These are phyloP conservation scores for Strigamia transsilvanica DNA, from an alignment of 2,888 invertebrate genomes.

Conservation along the genomic window DNA sequence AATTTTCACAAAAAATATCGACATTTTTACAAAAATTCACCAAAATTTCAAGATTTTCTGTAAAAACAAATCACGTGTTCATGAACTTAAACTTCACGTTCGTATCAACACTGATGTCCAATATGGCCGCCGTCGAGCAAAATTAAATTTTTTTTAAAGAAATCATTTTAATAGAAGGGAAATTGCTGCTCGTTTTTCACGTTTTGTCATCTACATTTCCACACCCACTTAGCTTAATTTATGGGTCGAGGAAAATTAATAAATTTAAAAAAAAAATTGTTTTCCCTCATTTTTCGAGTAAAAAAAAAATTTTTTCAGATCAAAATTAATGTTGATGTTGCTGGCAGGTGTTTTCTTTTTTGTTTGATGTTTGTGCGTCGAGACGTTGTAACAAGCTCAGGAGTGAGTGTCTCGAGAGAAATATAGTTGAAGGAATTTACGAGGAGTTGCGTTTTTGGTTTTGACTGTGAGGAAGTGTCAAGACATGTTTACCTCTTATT, in stretches of 20 bases:
- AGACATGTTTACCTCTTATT: neutral
- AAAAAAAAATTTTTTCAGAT: neutral
- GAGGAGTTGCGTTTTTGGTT: neutral
- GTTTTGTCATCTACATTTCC: neutral
- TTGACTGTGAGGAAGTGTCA: neutral
- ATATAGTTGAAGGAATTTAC: neutral
- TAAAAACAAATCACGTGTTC: no score
- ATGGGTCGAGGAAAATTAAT: neutral
- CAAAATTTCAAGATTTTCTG: no score
- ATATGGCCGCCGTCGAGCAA: no score
- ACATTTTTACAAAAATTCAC: no score
- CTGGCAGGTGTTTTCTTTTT: neutral
- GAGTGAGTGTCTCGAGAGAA: neutral
- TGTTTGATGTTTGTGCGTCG: neutral
- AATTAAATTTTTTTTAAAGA: neutral
- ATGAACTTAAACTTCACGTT: no score
- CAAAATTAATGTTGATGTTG: constrained; percentile 10
- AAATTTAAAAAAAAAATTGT: no score
- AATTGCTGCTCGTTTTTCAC: neutral
- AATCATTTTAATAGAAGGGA: neutral
- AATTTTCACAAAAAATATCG: no score
- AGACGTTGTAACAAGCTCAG: neutral
- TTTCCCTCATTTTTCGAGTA: neutral
- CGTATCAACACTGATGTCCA: no score
- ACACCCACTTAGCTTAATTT: neutral